Evolutionary conservation across 2,888 invertebrate species (phyloP).

Genomic region (Pachymerium ferrugineum): DNA sequence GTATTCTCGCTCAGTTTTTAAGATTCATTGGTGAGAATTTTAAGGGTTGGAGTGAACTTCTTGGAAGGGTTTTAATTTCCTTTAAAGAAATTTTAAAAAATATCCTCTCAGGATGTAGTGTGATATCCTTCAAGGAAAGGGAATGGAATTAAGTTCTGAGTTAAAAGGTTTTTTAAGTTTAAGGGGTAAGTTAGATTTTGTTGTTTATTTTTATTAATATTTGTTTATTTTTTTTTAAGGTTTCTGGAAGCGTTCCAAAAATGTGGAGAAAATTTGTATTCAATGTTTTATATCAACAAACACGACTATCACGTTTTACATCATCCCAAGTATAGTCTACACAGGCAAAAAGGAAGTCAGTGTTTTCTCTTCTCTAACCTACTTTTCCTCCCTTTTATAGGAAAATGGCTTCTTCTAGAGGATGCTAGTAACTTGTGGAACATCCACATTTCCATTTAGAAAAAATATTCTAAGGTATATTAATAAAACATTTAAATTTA

Average conservation of each 20-base stretch:
- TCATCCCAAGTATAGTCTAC: too few relatives aligned
- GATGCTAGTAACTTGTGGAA: too few relatives aligned
- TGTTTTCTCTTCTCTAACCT: neutral
- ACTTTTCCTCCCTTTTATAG: neutral
- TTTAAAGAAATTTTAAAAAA: neutral
- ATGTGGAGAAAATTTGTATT: neutral
- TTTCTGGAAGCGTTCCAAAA: neutral
- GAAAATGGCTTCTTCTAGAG: conserved; percentile 1
- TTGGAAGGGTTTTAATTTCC: neutral
- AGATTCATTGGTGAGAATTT: too few relatives aligned
- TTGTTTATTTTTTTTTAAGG: neutral
- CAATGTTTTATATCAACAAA: neutral
- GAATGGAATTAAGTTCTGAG: too few relatives aligned
- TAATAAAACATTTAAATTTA: too few relatives aligned
- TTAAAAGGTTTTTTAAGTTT: neutral
- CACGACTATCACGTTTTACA: neutral
- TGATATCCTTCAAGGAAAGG: conserved; percentile 8
- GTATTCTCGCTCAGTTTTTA: too few relatives aligned
- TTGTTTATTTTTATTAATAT: neutral
- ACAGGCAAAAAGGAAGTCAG: neutral
- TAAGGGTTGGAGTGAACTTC: neutral
- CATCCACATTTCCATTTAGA: too few relatives aligned
- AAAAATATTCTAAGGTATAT: too few relatives aligned
- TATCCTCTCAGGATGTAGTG: neutral
- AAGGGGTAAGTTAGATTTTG: conserved; percentile 1